Base-by-base conservation (phyloP, 2,113 vertebrate species). In the Muscicapa adusta region DNA sequence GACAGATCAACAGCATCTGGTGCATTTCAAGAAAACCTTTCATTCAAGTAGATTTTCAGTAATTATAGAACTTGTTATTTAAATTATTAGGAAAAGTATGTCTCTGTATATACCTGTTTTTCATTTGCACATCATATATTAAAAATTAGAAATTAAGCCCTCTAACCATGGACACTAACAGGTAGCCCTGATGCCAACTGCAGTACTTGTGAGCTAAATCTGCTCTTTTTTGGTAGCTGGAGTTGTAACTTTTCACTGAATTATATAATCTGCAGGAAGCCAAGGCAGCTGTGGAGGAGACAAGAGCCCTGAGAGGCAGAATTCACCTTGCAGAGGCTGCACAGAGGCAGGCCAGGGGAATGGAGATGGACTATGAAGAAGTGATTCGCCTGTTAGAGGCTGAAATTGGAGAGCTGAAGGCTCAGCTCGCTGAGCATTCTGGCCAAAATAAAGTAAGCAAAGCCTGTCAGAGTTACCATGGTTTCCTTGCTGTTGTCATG, bases 301-400 rank as follows among this genome's bases (percentile, higher is more conserved):
- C 98, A 0, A 97, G 98, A 79, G 97, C 98, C 11, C 96, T 99
- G 57, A 90, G 98, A 50, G 97, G 97, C 10, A 97, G 98, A 57
- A 96, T 99, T 70, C 98, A 99, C 91, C 98, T 98, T 33, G 99
- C 99, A 0, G 99, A 99, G 93, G 98, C 98, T 3, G 99, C 98
- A 0, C 98, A 99, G 82, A 98, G 97, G 51, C 99, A 99, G 97
- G 98, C 98, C 0, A 95, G 95, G 2, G 98, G 99, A 0, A 99
- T 99, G 98, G 99, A 99, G 97, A 98, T 98, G 98, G 99, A 99
- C 98, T 99, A 99, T 3, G 99, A 99, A 88, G 99, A 99, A 96
- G 99, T 99, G 57, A 98, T 99, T 97, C 98, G 95, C 93, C 98
- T 99, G 22, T 89, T 99, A 70, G 99, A 99, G 97, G 98, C 98